A percentile compares a stretch with the other conserved stretches of the same genome.
phyloP scores from a whole-genome alignment of 1,140 invertebrate species.

The Neodiprion pinetum region DNA sequence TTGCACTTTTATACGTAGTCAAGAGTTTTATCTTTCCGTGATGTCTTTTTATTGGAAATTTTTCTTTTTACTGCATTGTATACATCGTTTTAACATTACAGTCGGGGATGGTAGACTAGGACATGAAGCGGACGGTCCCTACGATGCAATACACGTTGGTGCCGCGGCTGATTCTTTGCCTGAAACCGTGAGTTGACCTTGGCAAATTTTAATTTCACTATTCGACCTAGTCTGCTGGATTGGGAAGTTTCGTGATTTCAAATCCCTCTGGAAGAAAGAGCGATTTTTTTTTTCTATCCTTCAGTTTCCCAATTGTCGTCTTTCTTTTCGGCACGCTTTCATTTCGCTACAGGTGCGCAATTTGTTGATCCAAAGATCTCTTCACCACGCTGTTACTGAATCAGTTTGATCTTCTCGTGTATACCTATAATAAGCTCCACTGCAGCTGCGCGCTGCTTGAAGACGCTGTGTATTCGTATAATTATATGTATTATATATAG shows the following conservation, averaged over 20 bases:
- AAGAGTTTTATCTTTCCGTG: too few relatives aligned
- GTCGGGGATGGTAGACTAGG: slow-evolving; percentile 74
- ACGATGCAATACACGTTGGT: slow-evolving; percentile 76
- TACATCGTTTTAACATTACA: slow-evolving; percentile 30
- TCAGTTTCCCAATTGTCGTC: slow-evolving; percentile 9
- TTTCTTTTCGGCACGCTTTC: slow-evolving; percentile 22
- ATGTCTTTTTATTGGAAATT: background rate
- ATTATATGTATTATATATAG: too few relatives aligned
- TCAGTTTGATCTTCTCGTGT: too few relatives aligned
- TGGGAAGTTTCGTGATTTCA: background rate
- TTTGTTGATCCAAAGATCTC: too few relatives aligned
- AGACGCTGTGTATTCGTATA: too few relatives aligned
- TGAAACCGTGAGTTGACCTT: slow-evolving; percentile 54
- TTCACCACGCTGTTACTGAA: too few relatives aligned
- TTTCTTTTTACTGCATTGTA: background rate
- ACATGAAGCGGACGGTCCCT: slow-evolving; percentile 66
- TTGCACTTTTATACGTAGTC: too few relatives aligned
- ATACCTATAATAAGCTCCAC: too few relatives aligned
- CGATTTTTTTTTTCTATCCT: background rate
- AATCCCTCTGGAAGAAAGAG: slow-evolving; percentile 12
- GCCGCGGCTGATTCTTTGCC: slow-evolving; percentile 64
- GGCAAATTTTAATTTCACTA: background rate
- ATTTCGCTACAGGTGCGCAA: too few relatives aligned
- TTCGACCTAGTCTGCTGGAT: background rate
- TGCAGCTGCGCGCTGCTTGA: too few relatives aligned